Conservation (phyloP, 2,113 vertebrate genomes). For the Tympanuchus pallidicinctus region DNA sequence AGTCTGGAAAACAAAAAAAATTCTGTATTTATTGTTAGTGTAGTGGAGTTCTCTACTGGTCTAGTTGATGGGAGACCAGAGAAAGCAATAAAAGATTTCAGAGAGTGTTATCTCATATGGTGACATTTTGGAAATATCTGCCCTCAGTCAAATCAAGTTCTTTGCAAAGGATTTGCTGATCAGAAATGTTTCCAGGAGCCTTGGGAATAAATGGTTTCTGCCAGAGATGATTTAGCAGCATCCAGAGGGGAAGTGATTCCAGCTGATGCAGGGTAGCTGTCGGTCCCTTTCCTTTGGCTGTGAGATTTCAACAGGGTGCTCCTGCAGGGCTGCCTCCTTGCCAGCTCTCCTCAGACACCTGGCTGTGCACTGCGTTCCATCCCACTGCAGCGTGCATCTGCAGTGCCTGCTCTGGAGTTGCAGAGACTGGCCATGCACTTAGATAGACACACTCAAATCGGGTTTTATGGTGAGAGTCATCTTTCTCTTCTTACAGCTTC, state of each 20-base stretch:
- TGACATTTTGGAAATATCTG: background rate
- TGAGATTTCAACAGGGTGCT: background rate
- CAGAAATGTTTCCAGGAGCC: conserved; percentile 29
- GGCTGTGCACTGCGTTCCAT: background rate
- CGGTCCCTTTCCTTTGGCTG: background rate
- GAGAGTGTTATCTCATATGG: background rate
- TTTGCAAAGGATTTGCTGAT: background rate
- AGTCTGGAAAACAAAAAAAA: background rate
- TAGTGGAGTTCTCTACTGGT: background rate
- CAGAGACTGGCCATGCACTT: background rate
- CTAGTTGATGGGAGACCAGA: background rate
- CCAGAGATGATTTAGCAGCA: conserved; percentile 48
- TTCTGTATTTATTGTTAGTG: background rate
- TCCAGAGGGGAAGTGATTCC: background rate
- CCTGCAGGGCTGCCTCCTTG: accelerated
- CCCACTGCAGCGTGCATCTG: background rate
- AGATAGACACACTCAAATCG: accelerated
- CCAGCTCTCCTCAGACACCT: background rate
- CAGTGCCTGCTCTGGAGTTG: background rate
- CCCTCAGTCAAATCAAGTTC: background rate
- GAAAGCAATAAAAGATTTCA: conserved; percentile 6
- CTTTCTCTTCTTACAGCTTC: background rate
- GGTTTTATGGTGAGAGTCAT: background rate
- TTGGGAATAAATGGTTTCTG: background rate
- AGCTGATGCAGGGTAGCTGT: background rate